Conservation (phyloP, 2,888 invertebrate genomes). For the Steinernema carpocapsae region DNA sequence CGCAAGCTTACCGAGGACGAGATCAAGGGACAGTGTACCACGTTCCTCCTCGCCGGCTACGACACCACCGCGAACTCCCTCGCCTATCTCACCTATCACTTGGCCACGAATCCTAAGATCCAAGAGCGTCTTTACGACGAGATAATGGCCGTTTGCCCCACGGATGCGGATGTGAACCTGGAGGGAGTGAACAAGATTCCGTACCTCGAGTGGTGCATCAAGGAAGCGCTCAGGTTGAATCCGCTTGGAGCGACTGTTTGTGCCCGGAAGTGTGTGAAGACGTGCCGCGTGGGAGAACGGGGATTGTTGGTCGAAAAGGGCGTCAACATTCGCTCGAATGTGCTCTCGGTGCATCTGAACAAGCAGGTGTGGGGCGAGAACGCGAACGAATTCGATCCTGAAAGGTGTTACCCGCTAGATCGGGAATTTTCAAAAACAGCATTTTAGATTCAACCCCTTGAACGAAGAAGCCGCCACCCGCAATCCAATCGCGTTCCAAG, state of each 20-base stretch:
- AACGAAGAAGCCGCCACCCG: constrained; percentile 16
- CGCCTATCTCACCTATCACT: constrained; percentile 70
- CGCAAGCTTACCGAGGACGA: constrained; percentile 53
- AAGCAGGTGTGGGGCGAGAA: constrained; percentile 61
- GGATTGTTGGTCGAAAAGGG: constrained; percentile 53
- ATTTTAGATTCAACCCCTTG: constrained; percentile 16
- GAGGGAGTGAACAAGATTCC: constrained; percentile 28
- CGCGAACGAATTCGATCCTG: constrained; percentile 61
- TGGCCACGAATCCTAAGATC: constrained; percentile 71
- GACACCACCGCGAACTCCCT: constrained; percentile 73
- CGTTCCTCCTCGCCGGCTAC: constrained; percentile 73
- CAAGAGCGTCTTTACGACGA: constrained; percentile 70
- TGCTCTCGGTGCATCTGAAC: constrained; percentile 54
- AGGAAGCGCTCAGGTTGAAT: constrained; percentile 49
- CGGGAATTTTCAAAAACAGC: no score
- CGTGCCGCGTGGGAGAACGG: constrained; percentile 47
- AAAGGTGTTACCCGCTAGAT: constrained; percentile 57
- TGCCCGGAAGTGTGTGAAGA: constrained; percentile 18
- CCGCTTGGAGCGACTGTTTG: constrained; percentile 40
- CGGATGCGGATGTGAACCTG: constrained; percentile 33
- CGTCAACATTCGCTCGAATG: constrained; percentile 54
- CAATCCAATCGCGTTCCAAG: constrained; percentile 35
- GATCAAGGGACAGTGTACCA: constrained; percentile 69
- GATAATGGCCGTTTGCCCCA: constrained; percentile 49
- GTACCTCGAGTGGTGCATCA: constrained; percentile 42